Base-by-base conservation (phyloP, 2,113 vertebrate species). In the Ammodramus savannarum region DNA sequence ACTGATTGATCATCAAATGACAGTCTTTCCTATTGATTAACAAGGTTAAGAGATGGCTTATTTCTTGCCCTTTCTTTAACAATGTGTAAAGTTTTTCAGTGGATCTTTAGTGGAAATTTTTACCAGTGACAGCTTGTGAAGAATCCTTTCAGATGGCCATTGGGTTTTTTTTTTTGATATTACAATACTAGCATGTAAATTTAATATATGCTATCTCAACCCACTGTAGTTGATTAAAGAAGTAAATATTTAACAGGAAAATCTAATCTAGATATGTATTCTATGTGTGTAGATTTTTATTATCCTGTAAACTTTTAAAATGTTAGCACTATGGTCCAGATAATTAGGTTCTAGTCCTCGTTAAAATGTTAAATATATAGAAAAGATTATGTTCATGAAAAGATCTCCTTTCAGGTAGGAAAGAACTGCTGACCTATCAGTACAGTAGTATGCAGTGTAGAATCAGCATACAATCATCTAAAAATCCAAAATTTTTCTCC, bases 321-420 rank as follows among this genome's bases (percentile, higher is more conserved):
- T 3, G 0, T 26, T 66, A 10, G 25, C 4, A 58, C 20, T 52
- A 4, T 34, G 2, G 4, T 67, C 41, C 59, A 6, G 10, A 43
- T 44, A 46, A 59, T 49, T 73, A 32, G 0, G 6, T 73, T 73
- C 9, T 51, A 55, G 5, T 36, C 8, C 20, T 52, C 0, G 0
- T 78, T 74, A 6, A 38, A 23, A 46, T 25, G 9, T 26, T 13
- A 19, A 49, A 31, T 9, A 55, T 14, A 21, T 9, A 54, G 7
- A n/a, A 54, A 80, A 29, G 4, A 18, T 34, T 51, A 5, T 57
- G 3, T 43, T 72, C 3, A 15, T 21, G 5, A 61, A 51, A 82
- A 57, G 3, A 16, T 41, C 22, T 68, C 18, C 11, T 43, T 81
- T 68, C 31, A 76, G 10, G 6, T 54, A 36, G 10, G 31, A 74